These are phyloP conservation scores for Plemyria rubiginata DNA, from an alignment of 2,888 invertebrate genomes.

Conservation along the genomic window DNA sequence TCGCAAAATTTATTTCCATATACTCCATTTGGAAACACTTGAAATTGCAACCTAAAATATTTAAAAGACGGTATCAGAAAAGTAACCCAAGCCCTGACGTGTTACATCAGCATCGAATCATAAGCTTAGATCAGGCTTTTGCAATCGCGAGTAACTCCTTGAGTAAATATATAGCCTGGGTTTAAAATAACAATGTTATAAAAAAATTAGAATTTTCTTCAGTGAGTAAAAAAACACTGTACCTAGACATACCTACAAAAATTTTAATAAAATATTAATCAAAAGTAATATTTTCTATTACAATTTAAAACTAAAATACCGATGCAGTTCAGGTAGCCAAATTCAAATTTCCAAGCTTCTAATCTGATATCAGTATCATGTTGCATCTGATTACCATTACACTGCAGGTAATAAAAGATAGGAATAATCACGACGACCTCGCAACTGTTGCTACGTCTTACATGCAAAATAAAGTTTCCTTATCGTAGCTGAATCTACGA, in stretches of 20 bases:
- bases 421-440: conserved; percentile 69
- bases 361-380: conserved; percentile 83
- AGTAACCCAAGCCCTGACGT: background rate
- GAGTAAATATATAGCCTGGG: no score
- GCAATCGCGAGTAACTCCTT: background rate
- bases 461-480: conserved; percentile 77
- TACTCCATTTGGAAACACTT: background rate
- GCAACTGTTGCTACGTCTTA: conserved; percentile 67
- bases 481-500: conserved; percentile 72
- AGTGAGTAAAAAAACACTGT: no score
- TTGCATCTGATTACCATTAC: conserved; percentile 80
- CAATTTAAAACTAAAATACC: background rate
- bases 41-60: conserved; percentile 2
- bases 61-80: conserved; percentile 6
- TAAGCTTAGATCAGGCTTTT: no score
- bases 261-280: background rate
- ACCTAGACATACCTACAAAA: no score
- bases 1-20: conserved; percentile 17
- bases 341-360: conserved; percentile 63
- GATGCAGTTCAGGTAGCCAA: conserved; percentile 50
- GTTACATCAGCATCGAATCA: no score
- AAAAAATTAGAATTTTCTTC: no score
- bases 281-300: background rate
- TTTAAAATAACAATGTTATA: no score
- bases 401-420: conserved; percentile 69